phyloP scores from a whole-genome alignment of 2,797 vertebrate genomes.

The Spheniscus humboldti region DNA sequence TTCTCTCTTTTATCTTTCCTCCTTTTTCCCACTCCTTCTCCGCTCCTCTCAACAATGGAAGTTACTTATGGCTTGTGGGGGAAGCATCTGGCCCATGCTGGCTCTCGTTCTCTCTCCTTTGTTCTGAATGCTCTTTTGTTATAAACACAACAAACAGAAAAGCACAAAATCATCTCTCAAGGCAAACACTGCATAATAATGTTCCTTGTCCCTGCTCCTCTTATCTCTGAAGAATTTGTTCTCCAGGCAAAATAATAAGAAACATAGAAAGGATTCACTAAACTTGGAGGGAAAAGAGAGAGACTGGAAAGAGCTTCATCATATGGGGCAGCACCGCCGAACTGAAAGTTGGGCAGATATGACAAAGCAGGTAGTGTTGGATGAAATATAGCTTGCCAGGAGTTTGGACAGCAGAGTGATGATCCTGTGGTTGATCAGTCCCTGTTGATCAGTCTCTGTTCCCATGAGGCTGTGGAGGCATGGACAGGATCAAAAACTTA shows the following conservation, averaged over 20 bases:
- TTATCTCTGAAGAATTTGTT: constrained; percentile 64
- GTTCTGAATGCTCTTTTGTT: constrained; percentile 58
- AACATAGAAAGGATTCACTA: neutral
- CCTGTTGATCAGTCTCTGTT: neutral
- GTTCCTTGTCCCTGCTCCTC: neutral
- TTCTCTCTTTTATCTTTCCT: constrained; percentile 28
- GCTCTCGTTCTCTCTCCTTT: constrained; percentile 25
- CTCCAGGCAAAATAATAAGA: constrained; percentile 35
- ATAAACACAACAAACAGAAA: constrained; percentile 37
- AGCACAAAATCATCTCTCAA: constrained; percentile 40
- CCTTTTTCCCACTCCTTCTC: neutral
- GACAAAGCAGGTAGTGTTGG: neutral
- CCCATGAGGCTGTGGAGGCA: neutral
- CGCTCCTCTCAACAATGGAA: constrained; percentile 24
- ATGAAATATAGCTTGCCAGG: neutral
- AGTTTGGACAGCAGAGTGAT: neutral
- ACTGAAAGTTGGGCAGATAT: neutral
- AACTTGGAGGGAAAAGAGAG: neutral
- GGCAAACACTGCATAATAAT: constrained; percentile 36
- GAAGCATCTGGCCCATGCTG: constrained; percentile 27
- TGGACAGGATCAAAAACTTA: neutral
- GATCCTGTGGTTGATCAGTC: neutral
- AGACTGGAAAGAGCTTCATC: neutral
- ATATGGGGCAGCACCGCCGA: neutral
- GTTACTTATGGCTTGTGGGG: constrained; percentile 24